Percentiles rank a stretch among this genome's conserved stretches.
These are phyloP conservation scores for Ploceus nigricollis DNA, from an alignment of 2,113 vertebrate genomes.

Conservation along the genomic window DNA sequence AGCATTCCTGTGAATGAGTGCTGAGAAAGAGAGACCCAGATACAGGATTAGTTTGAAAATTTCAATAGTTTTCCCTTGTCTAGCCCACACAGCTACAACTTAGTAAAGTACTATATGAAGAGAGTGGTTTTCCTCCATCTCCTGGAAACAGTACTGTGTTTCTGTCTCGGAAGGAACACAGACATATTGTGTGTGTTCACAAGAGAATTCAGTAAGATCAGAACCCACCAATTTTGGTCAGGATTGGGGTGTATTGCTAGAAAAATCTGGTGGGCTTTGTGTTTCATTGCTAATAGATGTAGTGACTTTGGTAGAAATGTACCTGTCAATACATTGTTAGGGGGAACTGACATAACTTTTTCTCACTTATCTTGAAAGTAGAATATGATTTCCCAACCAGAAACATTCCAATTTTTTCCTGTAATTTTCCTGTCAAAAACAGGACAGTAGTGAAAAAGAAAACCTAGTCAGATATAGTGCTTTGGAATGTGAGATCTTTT, in stretches of 20 bases:
- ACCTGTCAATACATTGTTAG: not conserved
- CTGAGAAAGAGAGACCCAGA: not conserved
- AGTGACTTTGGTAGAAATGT: not conserved
- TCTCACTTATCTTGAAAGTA: not conserved
- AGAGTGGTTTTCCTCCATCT: not conserved
- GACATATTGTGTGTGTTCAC: fast-evolving
- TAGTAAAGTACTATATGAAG: not conserved
- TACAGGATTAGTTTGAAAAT: not conserved
- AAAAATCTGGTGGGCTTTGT: not conserved
- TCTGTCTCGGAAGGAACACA: not conserved
- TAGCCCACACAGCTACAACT: not conserved
- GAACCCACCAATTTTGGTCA: not conserved
- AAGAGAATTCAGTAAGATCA: not conserved
- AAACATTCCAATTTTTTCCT: not conserved
- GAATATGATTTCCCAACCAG: not conserved
- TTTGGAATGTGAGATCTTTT: not conserved
- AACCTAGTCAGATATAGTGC: not conserved
- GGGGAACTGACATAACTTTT: not conserved
- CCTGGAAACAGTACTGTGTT: not conserved
- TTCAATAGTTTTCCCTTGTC: not conserved
- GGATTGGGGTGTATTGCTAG: not conserved
- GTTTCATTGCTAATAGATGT: not conserved
- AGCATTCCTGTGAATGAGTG: not conserved
- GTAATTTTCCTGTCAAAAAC: not conserved
- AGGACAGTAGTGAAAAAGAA: not conserved